A percentile compares a stretch with the other conserved stretches of the same genome.
These are phyloP conservation scores for Helostoma temminkii DNA, from an alignment of 2,797 vertebrate species.

Conservation along the genomic window DNA sequence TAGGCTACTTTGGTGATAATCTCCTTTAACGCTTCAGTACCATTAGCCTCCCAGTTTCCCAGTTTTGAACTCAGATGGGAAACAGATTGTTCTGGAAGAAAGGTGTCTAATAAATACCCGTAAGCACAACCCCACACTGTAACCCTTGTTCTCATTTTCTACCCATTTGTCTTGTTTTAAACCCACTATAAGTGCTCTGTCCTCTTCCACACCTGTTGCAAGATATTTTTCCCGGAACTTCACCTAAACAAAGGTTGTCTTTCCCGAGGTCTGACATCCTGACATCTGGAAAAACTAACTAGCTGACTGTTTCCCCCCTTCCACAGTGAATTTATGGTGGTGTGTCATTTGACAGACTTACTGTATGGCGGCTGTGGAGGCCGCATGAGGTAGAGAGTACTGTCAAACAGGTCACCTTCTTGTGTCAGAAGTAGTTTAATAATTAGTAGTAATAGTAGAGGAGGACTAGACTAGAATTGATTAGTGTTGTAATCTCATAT, in stretches of 20 bases:
- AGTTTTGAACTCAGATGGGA: conserved; percentile 45
- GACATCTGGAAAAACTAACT: conserved; percentile 84
- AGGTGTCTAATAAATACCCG: conserved; percentile 51
- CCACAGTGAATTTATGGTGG: conserved; percentile 72
- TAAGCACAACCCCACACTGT: neutral
- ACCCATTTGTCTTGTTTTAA: conserved; percentile 37
- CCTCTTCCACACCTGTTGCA: conserved; percentile 80
- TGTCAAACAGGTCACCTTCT: conserved; percentile 41
- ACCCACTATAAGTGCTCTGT: conserved; percentile 14
- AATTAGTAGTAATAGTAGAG: neutral
- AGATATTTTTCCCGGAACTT: conserved; percentile 71
- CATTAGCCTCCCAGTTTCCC: conserved; percentile 36
- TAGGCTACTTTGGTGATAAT: conserved; percentile 53
- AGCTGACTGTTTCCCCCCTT: conserved; percentile 23
- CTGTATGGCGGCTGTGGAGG: conserved; percentile 38
- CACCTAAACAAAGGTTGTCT: conserved; percentile 70
- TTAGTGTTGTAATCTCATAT: too few relatives aligned
- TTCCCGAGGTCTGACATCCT: conserved; percentile 57
- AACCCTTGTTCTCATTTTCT: conserved; percentile 43
- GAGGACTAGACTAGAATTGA: too few relatives aligned
- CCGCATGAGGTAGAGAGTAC: conserved; percentile 34
- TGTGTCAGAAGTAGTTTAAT: conserved; percentile 16
- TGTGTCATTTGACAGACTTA: conserved; percentile 53
- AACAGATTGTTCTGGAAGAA: conserved; percentile 61
- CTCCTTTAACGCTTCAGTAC: conserved; percentile 43